Conservation (phyloP, 2,888 invertebrate species). For the Parthenolecanium corni region DNA sequence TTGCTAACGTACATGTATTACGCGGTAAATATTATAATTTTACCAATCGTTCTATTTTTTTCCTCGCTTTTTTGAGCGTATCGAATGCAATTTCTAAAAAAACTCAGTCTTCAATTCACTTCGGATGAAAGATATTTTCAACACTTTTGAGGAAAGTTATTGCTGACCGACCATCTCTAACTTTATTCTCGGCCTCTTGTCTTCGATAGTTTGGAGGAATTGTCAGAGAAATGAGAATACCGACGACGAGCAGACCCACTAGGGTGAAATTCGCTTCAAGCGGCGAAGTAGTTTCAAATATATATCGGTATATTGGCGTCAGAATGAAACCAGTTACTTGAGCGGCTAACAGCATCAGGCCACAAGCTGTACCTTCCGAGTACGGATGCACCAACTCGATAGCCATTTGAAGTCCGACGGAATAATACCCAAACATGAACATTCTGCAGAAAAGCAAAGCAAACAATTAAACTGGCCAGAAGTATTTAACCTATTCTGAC, state of each 20-base stretch:
- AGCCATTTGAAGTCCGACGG: slow-evolving; percentile 36
- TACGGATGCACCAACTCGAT: slow-evolving; percentile 36
- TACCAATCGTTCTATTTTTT: too few species aligned
- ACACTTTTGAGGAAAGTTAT: slow-evolving; percentile 5
- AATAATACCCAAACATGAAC: slow-evolving; percentile 45
- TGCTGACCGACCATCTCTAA: slow-evolving; percentile 7
- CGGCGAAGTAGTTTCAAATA: slow-evolving; percentile 54
- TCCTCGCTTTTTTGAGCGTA: too few species aligned
- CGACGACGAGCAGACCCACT: slow-evolving; percentile 59
- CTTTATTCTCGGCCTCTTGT: slow-evolving; percentile 51
- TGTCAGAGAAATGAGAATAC: slow-evolving; percentile 67
- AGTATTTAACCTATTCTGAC: too few species aligned
- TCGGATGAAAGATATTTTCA: too few species aligned
- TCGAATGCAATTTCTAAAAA: too few species aligned
- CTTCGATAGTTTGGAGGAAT: slow-evolving; percentile 69
- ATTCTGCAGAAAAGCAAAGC: slow-evolving; percentile 38
- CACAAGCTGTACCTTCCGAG: slow-evolving; percentile 35
- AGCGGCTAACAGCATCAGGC: slow-evolving; percentile 34
- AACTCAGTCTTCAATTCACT: too few species aligned
- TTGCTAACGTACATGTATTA: too few species aligned
- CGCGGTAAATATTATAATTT: too few species aligned
- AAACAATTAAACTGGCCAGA: too few species aligned
- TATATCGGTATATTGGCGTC: slow-evolving; percentile 30
- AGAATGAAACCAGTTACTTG: slow-evolving; percentile 35
- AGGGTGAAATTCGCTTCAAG: slow-evolving; percentile 71